Base-by-base conservation (phyloP, 64 coral and sea anemone genomes). In the Montipora cactus region DNA sequence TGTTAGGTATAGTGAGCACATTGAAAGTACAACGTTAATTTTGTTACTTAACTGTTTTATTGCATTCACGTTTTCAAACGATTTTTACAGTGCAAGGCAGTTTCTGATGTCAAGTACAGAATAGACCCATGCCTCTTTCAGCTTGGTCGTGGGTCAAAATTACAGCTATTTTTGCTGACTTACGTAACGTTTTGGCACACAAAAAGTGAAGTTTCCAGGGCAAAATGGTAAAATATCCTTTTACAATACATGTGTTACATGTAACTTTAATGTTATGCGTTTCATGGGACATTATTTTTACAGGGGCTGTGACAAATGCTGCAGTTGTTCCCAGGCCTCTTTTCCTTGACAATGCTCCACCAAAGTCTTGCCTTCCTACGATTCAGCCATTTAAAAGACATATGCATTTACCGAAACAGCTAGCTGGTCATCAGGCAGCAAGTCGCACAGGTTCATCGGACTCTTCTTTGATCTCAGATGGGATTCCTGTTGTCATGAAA, bases 311-410 rank as follows among this genome's bases (percentile, higher is more conserved):
- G 1, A 98, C 96, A 59, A 98, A 98, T 72, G 78, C 71, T 12
- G 71, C 89, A 69, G 91, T 95, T 8, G 67, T 95, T 79, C 89
- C 72, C 44, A 93, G 49, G 55, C 96, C 96, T 21, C 49, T 93
- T 3, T 58, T 92, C 58, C 66, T 98, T 19, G 70, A 88, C 5
- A 51, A 47, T n/a, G 93, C 89, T 2, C 59, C 70, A 7, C 78
- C 89, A 19, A 94, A 79, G 79, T 80, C 89, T 46, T 88, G 76
- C 47, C 91, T 93, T 86, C 47, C 84, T 47, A 77, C 93, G n/a
- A 91, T 98, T 13, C 89, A 98, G 77, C 78, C 93, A 7, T 95
- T 98, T 47, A 98, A 95, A 79, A 88, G 93, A 89, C 96, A 98
- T 81, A 14, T 98, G 11, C 61, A 88, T 48, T n/a, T 78, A 71